These are phyloP conservation scores for Neodiprion lecontei DNA, from an alignment of 1,140 invertebrate genomes.

Conservation along the genomic window DNA sequence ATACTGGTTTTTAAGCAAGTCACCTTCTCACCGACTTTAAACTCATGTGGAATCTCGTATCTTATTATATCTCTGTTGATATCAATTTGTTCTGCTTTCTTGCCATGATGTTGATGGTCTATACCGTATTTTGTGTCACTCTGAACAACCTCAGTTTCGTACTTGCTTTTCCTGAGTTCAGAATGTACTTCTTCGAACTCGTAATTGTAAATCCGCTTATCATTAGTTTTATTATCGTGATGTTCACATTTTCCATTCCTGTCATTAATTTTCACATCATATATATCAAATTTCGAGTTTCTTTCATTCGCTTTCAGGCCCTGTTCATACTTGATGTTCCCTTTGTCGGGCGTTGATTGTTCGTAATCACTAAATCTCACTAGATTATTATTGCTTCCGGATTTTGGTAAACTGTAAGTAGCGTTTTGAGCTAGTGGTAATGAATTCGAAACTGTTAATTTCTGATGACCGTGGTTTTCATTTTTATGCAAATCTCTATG, in stretches of 20 bases:
- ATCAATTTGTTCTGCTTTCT: slow-evolving; percentile 25
- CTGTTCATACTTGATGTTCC: neutral
- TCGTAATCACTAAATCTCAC: slow-evolving; percentile 49
- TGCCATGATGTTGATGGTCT: slow-evolving; percentile 29
- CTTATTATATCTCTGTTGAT: slow-evolving; percentile 29
- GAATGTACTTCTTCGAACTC: slow-evolving; percentile 44
- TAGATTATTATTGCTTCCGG: slow-evolving; percentile 48
- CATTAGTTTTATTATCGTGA: slow-evolving; percentile 26
- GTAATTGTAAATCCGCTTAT: slow-evolving; percentile 35
- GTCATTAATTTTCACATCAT: slow-evolving; percentile 30
- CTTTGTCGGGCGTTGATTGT: neutral
- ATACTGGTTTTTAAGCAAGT: slow-evolving; percentile 59
- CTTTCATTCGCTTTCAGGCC: slow-evolving; percentile 27
- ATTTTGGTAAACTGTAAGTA: slow-evolving; percentile 49
- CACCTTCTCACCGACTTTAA: slow-evolving; percentile 64
- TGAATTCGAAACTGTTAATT: slow-evolving; percentile 47
- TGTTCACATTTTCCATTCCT: slow-evolving; percentile 27
- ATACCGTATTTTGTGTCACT: slow-evolving; percentile 37
- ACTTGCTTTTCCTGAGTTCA: slow-evolving; percentile 48
- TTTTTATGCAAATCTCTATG: slow-evolving; percentile 53
- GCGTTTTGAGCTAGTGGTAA: slow-evolving; percentile 47
- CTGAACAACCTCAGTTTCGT: slow-evolving; percentile 39
- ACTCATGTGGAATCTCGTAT: slow-evolving; percentile 58
- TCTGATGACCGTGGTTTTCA: slow-evolving; percentile 46
- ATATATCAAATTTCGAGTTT: slow-evolving; percentile 38